A percentile compares a stretch with the other conserved stretches of the same genome.
Conservation (phyloP, 2,113 vertebrate genomes). For the Delphinus delphis region DNA sequence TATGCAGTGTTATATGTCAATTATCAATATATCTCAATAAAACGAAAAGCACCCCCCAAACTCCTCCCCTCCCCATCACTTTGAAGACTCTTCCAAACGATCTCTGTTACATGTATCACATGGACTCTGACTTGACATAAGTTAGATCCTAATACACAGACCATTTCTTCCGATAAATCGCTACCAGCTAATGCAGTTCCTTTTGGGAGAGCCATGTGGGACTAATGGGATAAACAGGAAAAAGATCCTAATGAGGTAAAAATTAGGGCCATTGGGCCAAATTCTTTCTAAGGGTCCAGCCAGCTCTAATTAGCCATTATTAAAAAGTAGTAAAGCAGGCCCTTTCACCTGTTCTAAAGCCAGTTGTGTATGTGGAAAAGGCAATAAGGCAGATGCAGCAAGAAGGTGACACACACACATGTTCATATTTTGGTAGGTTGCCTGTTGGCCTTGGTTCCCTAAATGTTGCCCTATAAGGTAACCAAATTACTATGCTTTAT, state of each 20-base stretch:
- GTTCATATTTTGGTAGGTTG: fast-evolving
- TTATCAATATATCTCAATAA: neutral
- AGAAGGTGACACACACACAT: no score
- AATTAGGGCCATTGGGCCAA: neutral
- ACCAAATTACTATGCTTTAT: constrained; percentile 15
- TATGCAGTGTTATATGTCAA: neutral
- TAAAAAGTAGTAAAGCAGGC: neutral
- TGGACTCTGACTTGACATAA: neutral
- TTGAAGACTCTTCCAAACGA: neutral
- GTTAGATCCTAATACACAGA: neutral
- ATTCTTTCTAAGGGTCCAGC: neutral
- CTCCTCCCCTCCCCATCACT: neutral
- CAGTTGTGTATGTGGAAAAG: neutral
- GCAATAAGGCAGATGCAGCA: neutral
- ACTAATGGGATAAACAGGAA: neutral
- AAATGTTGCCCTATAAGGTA: neutral
- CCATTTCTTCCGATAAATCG: neutral
- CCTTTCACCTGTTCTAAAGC: neutral
- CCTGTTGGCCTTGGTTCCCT: neutral
- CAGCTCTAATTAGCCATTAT: neutral
- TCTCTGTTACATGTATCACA: neutral
- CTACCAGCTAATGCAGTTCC: neutral
- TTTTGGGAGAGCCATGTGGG: neutral
- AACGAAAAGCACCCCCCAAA: neutral
- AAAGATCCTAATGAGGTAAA: neutral